phyloP scores from a whole-genome alignment of 2,888 invertebrate genomes.

The Anticlea derivata region DNA sequence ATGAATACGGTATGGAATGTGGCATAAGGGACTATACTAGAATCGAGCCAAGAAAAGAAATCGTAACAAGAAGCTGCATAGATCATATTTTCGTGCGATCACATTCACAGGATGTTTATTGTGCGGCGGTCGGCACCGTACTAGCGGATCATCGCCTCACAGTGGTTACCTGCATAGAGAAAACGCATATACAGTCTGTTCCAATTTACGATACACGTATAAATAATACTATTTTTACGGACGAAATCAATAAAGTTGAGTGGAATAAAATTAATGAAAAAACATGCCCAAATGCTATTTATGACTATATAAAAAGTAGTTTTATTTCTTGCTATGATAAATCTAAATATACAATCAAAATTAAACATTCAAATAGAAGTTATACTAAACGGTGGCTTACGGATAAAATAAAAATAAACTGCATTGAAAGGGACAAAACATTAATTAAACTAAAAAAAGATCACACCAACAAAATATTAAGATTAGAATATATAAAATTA shows the following conservation, averaged over 20 bases:
- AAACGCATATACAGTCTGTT: background rate
- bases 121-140: background rate
- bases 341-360: background rate
- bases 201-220: background rate
- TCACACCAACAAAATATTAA: too few species aligned
- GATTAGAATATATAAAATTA: too few species aligned
- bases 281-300: background rate
- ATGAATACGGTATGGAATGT: background rate
- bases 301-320: background rate
- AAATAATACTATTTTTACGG: background rate
- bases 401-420: too few species aligned
- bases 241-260: background rate
- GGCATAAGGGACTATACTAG: conserved; percentile 2
- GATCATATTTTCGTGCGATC: conserved; percentile 3
- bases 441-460: too few species aligned
- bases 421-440: too few species aligned
- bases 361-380: background rate
- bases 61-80: background rate
- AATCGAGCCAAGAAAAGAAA: background rate
- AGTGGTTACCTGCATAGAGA: background rate
- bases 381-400: too few species aligned
- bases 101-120: background rate
- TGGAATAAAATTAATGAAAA: background rate
- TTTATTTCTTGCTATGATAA: background rate
- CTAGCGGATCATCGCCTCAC: conserved; percentile 2